Evolutionary conservation across 2,113 vertebrate species (phyloP).

Genomic region (Isurus oxyrinchus): DNA sequence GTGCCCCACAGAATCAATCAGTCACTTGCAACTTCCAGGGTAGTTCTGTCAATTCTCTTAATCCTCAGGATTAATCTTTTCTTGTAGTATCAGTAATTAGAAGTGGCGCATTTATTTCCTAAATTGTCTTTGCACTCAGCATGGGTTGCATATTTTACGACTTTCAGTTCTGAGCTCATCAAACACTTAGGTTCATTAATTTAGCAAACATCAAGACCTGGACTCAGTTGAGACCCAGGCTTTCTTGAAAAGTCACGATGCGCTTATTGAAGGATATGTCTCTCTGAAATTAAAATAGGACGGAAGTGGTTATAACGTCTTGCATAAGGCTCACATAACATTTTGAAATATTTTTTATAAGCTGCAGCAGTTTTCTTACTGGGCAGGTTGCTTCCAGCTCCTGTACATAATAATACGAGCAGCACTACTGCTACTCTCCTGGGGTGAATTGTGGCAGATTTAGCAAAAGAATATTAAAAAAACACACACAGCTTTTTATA

Average conservation of each 20-base stretch:
- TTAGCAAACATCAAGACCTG: background rate
- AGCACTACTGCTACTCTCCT: background rate
- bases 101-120: background rate
- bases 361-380: background rate
- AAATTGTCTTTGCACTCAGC: conserved; percentile 3
- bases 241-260: background rate
- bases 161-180: background rate
- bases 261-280: background rate
- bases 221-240: background rate
- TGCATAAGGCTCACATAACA: background rate
- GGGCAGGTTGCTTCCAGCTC: background rate
- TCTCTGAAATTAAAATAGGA: conserved; percentile 10
- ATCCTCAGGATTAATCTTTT: conserved; percentile 6
- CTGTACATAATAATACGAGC: background rate
- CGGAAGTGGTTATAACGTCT: background rate
- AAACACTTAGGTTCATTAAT: conserved; percentile 9
- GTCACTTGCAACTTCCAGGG: conserved; percentile 4
- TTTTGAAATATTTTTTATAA: conserved; percentile 13
- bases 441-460: background rate
- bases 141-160: background rate
- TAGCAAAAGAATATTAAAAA: background rate
- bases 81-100: background rate
- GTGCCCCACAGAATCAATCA: background rate
- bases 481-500: background rate
- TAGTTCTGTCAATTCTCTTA: background rate